A percentile compares a stretch with the other conserved stretches of the same genome.
These are phyloP conservation scores for Scaptomyza graminum DNA, from an alignment of 1,140 invertebrate species.

Conservation along the genomic window DNA sequence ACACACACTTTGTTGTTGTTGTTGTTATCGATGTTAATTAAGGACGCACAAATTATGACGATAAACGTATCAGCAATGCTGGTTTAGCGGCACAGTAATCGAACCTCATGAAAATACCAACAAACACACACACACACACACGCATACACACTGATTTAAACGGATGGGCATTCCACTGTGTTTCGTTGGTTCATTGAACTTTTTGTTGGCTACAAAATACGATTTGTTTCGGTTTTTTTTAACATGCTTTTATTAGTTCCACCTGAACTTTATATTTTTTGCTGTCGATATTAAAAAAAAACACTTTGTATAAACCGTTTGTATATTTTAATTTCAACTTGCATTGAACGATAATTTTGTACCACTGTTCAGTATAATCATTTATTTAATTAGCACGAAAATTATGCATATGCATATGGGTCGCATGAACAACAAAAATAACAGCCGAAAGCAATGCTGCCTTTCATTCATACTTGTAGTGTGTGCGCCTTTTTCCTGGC, in stretches of 20 bases:
- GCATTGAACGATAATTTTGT: slow-evolving; percentile 21
- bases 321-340: slow-evolving; percentile 6
- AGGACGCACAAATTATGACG: slow-evolving; percentile 34
- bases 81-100: slow-evolving; percentile 41
- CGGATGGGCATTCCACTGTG: slow-evolving; percentile 49
- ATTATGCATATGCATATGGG: slow-evolving; percentile 51
- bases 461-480: slow-evolving; percentile 66
- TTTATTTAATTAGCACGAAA: slow-evolving; percentile 37
- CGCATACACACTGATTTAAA: slow-evolving; percentile 10
- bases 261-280: neutral
- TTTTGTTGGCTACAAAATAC: slow-evolving; percentile 39
- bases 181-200: slow-evolving; percentile 70
- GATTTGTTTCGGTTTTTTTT: slow-evolving; percentile 24
- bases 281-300: slow-evolving; percentile 60
- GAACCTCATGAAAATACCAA: slow-evolving; percentile 38
- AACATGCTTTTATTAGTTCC: no score
- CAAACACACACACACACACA: slow-evolving; percentile 36
- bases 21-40: slow-evolving; percentile 34
- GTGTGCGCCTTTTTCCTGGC: slow-evolving; percentile 7
- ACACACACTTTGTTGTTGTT: slow-evolving; percentile 32
- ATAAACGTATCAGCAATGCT: slow-evolving; percentile 43
- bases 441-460: slow-evolving; percentile 48
- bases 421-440: slow-evolving; percentile 52
- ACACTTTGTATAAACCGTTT: slow-evolving; percentile 33
- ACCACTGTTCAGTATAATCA: slow-evolving; percentile 15